phyloP scores from a whole-genome alignment of 2,888 invertebrate genomes.

The Cybosia mesomella region DNA sequence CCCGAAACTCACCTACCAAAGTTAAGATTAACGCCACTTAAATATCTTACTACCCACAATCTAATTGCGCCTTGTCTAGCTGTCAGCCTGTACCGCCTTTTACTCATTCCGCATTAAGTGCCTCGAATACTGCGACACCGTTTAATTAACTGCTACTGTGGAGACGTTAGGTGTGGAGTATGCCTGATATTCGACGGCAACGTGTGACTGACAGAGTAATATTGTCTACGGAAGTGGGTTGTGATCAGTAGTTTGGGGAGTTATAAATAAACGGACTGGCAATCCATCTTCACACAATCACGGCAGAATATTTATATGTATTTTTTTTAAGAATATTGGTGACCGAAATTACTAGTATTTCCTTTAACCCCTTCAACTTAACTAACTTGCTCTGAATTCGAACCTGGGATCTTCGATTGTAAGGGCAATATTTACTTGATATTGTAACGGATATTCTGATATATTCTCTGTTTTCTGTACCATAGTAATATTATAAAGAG shows the following conservation, averaged over 20 bases:
- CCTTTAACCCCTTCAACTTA: too few relatives aligned
- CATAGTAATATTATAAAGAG: too few relatives aligned
- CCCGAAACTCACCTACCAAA: not conserved
- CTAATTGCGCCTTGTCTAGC: conserved; percentile 68
- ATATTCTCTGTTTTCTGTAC: too few relatives aligned
- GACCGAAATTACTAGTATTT: too few relatives aligned
- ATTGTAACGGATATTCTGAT: too few relatives aligned
- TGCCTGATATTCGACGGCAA: conserved; percentile 19
- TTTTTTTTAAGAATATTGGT: too few relatives aligned
- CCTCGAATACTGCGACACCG: conserved; percentile 65
- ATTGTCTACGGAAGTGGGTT: conserved; percentile 8
- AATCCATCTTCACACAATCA: too few relatives aligned
- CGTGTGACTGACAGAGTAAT: conserved; percentile 25
- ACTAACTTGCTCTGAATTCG: too few relatives aligned
- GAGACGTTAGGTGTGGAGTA: conserved; percentile 19
- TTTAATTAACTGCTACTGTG: conserved; percentile 68
- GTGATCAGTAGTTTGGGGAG: not conserved
- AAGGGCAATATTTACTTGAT: too few relatives aligned
- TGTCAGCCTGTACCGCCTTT: conserved; percentile 68
- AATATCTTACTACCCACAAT: conserved; percentile 57
- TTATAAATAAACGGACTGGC: too few relatives aligned
- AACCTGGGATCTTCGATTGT: too few relatives aligned
- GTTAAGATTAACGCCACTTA: conserved; percentile 45
- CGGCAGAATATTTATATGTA: too few relatives aligned
- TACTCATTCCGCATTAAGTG: conserved; percentile 72